Evolutionary conservation across 2,113 vertebrate genomes (phyloP).

Genomic region (Amblyornis subalaris): DNA sequence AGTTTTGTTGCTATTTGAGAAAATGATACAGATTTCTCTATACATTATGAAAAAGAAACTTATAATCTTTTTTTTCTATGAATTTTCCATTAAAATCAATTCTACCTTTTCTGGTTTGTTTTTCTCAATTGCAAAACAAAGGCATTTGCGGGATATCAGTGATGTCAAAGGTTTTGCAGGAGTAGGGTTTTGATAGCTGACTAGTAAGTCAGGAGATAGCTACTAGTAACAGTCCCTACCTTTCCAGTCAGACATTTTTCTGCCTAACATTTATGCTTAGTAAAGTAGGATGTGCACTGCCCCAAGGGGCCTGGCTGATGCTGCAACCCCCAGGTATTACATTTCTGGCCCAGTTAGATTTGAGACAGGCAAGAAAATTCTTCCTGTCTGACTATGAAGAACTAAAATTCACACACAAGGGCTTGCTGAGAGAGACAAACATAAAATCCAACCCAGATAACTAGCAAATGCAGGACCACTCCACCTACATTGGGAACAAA

Average conservation of each 20-base stretch:
- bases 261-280: neutral
- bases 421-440: neutral
- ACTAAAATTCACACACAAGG: neutral
- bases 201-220: no score
- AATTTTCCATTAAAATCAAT: neutral
- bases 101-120: neutral
- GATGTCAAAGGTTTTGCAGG: neutral
- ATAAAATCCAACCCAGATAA: neutral
- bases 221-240: neutral
- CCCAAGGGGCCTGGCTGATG: neutral
- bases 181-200: neutral
- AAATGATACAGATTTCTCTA: neutral
- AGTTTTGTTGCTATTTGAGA: neutral
- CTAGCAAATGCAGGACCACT: neutral
- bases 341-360: neutral
- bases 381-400: neutral
- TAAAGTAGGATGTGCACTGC: neutral
- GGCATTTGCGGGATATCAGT: neutral
- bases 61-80: neutral
- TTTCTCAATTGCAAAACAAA: neutral
- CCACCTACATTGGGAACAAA: neutral
- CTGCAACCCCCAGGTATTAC: neutral
- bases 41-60: neutral
- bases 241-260: neutral
- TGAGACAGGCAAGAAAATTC: neutral